Percentiles rank a stretch among this genome's conserved stretches.
Conservation (phyloP, 2,888 invertebrate genomes). For the Amaurobius ferox region DNA sequence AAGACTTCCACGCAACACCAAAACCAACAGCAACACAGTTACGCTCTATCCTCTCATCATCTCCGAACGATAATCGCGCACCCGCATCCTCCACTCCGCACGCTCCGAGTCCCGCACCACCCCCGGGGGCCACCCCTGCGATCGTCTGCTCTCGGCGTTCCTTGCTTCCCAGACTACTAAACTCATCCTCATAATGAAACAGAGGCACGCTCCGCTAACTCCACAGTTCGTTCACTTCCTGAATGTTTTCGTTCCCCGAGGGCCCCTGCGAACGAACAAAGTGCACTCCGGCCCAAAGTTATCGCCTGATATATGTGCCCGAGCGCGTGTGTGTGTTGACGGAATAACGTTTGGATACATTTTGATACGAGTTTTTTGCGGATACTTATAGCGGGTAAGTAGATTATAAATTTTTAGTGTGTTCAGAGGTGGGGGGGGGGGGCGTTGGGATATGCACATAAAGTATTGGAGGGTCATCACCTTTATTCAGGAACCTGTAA, state of each 20-base stretch:
- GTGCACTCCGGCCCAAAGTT: too few species aligned
- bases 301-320: too few species aligned
- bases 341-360: too few species aligned
- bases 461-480: too few species aligned
- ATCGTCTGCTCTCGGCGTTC: neutral
- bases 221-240: slow-evolving; percentile 68
- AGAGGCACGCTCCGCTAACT: slow-evolving; percentile 44
- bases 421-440: too few species aligned
- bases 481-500: too few species aligned
- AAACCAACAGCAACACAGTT: neutral
- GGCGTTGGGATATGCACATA: too few species aligned
- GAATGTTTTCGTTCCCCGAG: neutral
- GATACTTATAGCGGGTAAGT: too few species aligned
- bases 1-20: neutral
- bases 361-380: too few species aligned
- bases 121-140: neutral
- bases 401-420: too few species aligned
- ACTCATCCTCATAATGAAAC: slow-evolving; percentile 36
- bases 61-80: neutral
- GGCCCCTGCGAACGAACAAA: neutral
- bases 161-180: slow-evolving; percentile 26
- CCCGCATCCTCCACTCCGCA: neutral
- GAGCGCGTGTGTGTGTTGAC: too few species aligned
- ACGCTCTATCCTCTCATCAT: neutral
- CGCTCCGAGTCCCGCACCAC: neutral